phyloP scores from a whole-genome alignment of 2,113 vertebrate species.

The Shinisaurus crocodilurus region DNA sequence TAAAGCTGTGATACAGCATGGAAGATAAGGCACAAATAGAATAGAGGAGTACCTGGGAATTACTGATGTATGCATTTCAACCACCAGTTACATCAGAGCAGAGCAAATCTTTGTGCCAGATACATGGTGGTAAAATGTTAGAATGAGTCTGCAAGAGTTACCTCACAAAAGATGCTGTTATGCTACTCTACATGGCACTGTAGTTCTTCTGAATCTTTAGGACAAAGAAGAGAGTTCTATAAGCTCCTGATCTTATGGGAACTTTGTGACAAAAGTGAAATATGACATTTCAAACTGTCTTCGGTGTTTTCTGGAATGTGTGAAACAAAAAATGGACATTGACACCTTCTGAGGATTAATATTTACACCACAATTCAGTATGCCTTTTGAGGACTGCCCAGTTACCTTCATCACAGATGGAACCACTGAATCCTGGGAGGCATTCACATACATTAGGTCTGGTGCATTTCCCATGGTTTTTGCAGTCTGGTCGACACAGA shows the following conservation, averaged over 20 bases:
- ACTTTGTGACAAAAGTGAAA: not conserved
- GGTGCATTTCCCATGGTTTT: conserved; percentile 87
- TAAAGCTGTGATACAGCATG: not conserved
- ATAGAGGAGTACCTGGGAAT: not conserved
- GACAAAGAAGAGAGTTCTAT: not conserved
- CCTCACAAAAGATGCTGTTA: not conserved
- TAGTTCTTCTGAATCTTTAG: not conserved
- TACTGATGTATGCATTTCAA: not conserved
- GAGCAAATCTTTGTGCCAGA: not conserved
- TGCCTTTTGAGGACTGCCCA: not conserved
- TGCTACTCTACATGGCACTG: no score
- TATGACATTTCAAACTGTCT: not conserved
- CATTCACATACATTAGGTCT: conserved; percentile 86
- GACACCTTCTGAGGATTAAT: not conserved
- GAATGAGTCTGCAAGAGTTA: not conserved
- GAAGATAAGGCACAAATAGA: not conserved
- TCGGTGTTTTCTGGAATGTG: not conserved
- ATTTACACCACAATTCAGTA: not conserved
- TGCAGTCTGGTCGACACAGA: conserved; percentile 88
- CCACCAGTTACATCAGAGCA: not conserved
- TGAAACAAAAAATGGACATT: conserved; percentile 4
- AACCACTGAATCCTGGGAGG: conserved; percentile 79
- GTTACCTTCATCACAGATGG: conserved; percentile 87
- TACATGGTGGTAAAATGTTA: not conserved
- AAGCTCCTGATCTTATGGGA: not conserved